A percentile compares a stretch with the other conserved stretches of the same genome.
These are phyloP conservation scores for Incurvaria masculella DNA, from an alignment of 2,888 invertebrate genomes.

Conservation along the genomic window DNA sequence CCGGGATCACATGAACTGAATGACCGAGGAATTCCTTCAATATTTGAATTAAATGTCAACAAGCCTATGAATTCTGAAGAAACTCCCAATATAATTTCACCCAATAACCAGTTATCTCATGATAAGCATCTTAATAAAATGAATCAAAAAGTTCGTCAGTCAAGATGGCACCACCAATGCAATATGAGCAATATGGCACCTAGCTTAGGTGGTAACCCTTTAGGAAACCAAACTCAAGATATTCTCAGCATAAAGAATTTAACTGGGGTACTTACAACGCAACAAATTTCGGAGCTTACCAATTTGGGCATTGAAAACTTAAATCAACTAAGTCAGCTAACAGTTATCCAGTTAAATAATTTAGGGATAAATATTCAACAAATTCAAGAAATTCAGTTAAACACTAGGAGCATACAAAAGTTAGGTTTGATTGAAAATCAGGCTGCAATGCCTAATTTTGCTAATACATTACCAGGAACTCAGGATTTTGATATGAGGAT, in stretches of 20 bases:
- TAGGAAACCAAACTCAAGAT: conserved; percentile 28
- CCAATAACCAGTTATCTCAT: conserved; percentile 31
- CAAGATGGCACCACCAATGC: conserved; percentile 49
- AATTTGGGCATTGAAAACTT: conserved; percentile 60
- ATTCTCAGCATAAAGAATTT: conserved; percentile 57
- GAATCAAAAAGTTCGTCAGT: conserved; percentile 47
- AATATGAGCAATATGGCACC: conserved; percentile 22
- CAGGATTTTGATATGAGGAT: conserved; percentile 51
- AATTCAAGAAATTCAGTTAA: conserved; percentile 60
- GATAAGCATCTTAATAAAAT: conserved; percentile 36
- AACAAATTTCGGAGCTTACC: conserved; percentile 57
- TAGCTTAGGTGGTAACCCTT: conserved; percentile 17
- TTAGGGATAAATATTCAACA: conserved; percentile 59
- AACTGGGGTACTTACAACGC: conserved; percentile 52
- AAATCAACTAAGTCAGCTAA: conserved; percentile 59
- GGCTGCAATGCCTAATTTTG: conserved; percentile 24
- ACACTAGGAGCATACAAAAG: conserved; percentile 58
- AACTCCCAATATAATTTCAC: conserved; percentile 17
- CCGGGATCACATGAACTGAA: conserved; percentile 30
- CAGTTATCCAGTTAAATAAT: conserved; percentile 58
- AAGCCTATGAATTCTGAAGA: conserved; percentile 34
- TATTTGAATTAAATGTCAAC: conserved; percentile 47
- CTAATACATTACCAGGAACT: conserved; percentile 22
- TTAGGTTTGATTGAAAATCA: conserved; percentile 44
- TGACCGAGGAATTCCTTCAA: conserved; percentile 40